Percentiles rank a stretch among this genome's conserved stretches.
These are phyloP conservation scores for Pygoscelis adeliae DNA, from an alignment of 2,113 vertebrate genomes.

Conservation along the genomic window DNA sequence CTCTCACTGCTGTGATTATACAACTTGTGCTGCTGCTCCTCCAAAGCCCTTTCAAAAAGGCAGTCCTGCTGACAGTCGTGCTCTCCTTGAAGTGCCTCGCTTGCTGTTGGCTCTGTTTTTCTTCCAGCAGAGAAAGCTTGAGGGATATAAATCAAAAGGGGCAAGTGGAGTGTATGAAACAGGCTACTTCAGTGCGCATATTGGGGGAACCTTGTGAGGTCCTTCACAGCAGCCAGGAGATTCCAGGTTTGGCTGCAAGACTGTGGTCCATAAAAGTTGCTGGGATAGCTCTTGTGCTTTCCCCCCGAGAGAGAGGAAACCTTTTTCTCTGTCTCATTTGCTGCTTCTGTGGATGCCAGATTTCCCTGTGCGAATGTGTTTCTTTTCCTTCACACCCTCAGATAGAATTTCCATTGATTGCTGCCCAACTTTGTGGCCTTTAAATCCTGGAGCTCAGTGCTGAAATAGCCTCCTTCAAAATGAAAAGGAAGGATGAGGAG, in stretches of 20 bases:
- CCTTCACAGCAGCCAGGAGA: not conserved
- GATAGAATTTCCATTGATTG: not conserved
- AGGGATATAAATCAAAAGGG: not conserved
- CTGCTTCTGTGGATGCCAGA: not conserved
- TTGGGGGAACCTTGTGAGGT: not conserved
- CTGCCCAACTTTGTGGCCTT: not conserved
- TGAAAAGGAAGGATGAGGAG: not conserved
- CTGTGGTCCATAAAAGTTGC: not conserved
- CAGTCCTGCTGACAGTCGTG: accelerated
- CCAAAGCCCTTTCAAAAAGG: not conserved
- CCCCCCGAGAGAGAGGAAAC: not conserved
- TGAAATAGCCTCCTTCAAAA: not conserved
- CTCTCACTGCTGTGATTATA: not conserved
- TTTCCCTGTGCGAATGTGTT: not conserved
- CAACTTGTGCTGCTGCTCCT: not conserved
- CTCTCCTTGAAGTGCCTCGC: not conserved
- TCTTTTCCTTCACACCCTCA: not conserved
- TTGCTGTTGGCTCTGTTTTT: not conserved
- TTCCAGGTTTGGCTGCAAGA: not conserved
- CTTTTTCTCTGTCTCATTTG: not conserved
- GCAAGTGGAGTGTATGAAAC: not conserved
- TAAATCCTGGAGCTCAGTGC: not conserved
- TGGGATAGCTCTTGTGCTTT: not conserved
- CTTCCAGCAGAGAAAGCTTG: not conserved
- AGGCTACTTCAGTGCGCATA: accelerated